Base-by-base conservation (phyloP, 2,888 invertebrate genomes). In the Sinelater perroti region DNA sequence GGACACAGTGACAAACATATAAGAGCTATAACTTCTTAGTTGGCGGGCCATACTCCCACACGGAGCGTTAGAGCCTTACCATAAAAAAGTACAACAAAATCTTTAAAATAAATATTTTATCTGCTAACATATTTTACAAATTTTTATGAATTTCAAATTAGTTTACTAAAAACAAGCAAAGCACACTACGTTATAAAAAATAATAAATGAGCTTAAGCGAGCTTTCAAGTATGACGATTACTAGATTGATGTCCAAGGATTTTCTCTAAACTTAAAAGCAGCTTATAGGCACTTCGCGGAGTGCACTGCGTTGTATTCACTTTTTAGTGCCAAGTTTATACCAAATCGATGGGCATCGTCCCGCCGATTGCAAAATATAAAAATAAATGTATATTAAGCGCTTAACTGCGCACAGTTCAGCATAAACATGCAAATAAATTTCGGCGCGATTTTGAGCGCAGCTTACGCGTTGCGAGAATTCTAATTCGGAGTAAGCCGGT, bases 401-500 rank as follows among this genome's bases (percentile, higher is more conserved):
- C 17, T 44, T 44, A 44, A 44, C 16, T 13, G 16, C 30, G 17
- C 30, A 30, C 30, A 44, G 30, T 44, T 28, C 28, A 16, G 30
- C 24, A 40, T 5, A 13, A 30, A 30, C 30, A 30, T 44, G 24
- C 16, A 44, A 44, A 44, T 44, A 35, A 54, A 54, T 35, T 46
- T 17, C 14, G 40, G 14, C 36, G 26, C 28, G 24, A 30, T 54
- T 35, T 54, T 46, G 28, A 46, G 14, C 14, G 21, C 47, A 54
- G 28, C 38, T 33, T 36, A 18, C 11, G 28, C 28, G 45, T 14
- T 24, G 20, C 30, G 54, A 38, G 54, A 46, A 54, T 53, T 53
- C 46, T 54, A 54, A 54, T 54, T 54, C 38, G 16, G 38, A 54
- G 47, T 54, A 46, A 54, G 46, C 46, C 54, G 30, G 46, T 46